Evolutionary conservation across 53 echinoderm and acorn worm species (phyloP), one percentile per base, ranked within the genome.

Genomic region (Antedon mediterranea): DNA sequence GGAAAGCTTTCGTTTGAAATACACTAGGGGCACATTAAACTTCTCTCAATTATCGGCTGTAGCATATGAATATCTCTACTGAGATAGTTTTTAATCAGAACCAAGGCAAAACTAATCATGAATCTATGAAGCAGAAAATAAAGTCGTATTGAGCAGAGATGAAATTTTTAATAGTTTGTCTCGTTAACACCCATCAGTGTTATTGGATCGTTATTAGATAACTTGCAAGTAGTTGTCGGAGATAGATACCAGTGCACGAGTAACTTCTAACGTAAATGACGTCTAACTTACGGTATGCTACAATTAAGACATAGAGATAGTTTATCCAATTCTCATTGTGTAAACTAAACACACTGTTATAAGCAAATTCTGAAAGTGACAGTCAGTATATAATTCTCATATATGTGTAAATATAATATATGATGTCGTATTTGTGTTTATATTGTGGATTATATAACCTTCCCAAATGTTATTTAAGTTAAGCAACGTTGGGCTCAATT

Each of bases 61-160:
- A 57, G 57, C 7, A 57, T 57, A 57, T 57, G 57, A 57, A 57
- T 57, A 57, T 57, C 57, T 57, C 57, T 57, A 23, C 57, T 18
- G 57, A 57, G 57, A 57, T 13, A 15, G 57, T 57, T 57, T 57
- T 57, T 57, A 57, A 57, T 57, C 57, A 57, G 57, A 23, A 57
- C 57, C 57, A 57, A 57, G 57, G 57, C 57, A 57, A 57, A 57
- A 18, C 57, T 57, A 57, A 57, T 57, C 57, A 57, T 57, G 23
- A 57, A 57, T 57, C 57, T 57, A 57, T 57, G 57, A 57, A 57
- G 57, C 57, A 57, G 57, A 57, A 57, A 57, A 57, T 57, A 57
- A 57, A 57, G 57, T 57, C 57, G 57, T 57, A 57, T 57, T 57
- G 57, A 57, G 57, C 57, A 57, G 57, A 57, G 57, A 57, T 57